Evolutionary conservation across 2,797 vertebrate species (phyloP), one percentile per base, ranked within the genome.

Genomic region (Cyclura pinguis): DNA sequence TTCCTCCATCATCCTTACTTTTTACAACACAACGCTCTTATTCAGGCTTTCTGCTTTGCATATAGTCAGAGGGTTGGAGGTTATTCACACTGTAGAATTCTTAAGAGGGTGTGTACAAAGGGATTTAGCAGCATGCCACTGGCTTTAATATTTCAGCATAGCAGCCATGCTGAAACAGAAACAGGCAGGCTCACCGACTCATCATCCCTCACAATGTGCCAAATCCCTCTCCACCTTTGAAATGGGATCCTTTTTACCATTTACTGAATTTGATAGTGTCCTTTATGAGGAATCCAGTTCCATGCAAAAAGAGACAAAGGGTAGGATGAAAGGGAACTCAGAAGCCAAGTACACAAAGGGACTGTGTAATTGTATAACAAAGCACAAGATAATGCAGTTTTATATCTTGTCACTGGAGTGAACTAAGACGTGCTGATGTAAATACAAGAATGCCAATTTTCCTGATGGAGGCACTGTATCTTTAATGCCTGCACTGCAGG

Each of bases 81-180:
- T 98, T 98, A 97, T 96, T 97, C 97, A 97, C 97, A 98, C 97
- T 97, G 97, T 95, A 94, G 93, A 97, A 98, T 97, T 97, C 98
- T 96, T 97, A 88, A 97, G 97, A 97, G 92, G 94, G 96, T 94
- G 80, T 84, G 93, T 93, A 97, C 95, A 93, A 96, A 96, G 94
- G 90, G 94, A 96, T 94, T 94, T 86, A 90, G 81, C 91, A 86
- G 94, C 91, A 94, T 80, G 89, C 87, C 91, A 92, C 91, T 93
- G 85, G 92, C 93, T 95, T 96, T 95, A 93, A 86, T 94, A 95
- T 93, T 97, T 96, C 62, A 95, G 95, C 93, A 95, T 93, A 92
- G 90, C 89, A 94, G 92, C 92, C 93, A 93, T 86, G 90, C 83
- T 94, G 87, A 93, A 96, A 94, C 69, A 92, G 87, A 93, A 96